These are phyloP conservation scores for Helobdella robusta DNA, from an alignment of 2,888 invertebrate species.

Conservation along the genomic window DNA sequence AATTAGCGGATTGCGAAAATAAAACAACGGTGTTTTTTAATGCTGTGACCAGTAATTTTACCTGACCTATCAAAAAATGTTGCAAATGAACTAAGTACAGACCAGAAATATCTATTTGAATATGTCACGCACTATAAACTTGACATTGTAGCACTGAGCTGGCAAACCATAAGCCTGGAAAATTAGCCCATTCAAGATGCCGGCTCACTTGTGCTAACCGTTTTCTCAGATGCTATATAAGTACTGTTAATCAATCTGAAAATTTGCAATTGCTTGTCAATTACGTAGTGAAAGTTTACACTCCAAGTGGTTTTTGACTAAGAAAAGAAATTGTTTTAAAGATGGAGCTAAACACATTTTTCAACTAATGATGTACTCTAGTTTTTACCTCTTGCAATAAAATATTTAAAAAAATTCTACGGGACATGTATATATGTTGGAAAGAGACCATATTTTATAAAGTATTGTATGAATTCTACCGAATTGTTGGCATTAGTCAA, in stretches of 20 bases:
- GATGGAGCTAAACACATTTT: not conserved
- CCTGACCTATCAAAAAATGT: not conserved
- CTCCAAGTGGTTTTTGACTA: too few relatives aligned
- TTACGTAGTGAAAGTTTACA: not conserved
- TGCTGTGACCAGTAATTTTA: too few relatives aligned
- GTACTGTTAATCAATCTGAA: not conserved
- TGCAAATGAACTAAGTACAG: not conserved
- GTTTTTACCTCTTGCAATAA: too few relatives aligned
- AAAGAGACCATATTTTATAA: too few relatives aligned
- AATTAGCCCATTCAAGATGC: not conserved
- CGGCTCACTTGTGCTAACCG: too few relatives aligned
- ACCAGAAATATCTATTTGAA: not conserved
- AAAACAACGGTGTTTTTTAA: too few relatives aligned
- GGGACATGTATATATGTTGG: too few relatives aligned
- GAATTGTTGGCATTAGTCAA: too few relatives aligned
- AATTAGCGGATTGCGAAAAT: too few relatives aligned
- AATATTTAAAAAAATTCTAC: too few relatives aligned
- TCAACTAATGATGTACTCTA: not conserved
- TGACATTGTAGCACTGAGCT: not conserved
- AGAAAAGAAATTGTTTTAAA: not conserved
- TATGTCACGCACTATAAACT: not conserved
- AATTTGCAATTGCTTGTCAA: conserved; percentile 3
- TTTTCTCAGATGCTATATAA: not conserved
- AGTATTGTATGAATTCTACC: too few relatives aligned
- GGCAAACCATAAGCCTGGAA: not conserved